These are phyloP conservation scores for Dunckerocampus dactyliophorus DNA, from an alignment of 2,113 vertebrate genomes.

Conservation along the genomic window DNA sequence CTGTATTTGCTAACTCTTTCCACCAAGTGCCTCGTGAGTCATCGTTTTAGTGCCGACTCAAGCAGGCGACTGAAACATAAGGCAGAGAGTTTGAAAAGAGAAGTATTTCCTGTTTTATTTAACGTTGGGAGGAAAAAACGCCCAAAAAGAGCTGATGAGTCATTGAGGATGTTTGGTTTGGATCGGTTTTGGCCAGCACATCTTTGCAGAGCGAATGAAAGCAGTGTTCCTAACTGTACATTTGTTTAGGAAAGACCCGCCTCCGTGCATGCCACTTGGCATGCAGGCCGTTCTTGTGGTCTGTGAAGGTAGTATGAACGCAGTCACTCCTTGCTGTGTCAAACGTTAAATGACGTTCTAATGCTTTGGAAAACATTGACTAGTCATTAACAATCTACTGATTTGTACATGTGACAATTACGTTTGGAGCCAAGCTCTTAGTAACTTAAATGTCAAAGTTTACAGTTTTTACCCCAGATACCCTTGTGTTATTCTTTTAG, in stretches of 20 bases:
- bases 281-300: constrained; percentile 1
- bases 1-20: constrained; percentile 14
- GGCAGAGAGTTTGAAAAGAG: neutral
- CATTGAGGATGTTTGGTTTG: constrained; percentile 14
- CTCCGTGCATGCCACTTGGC: neutral
- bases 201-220: neutral
- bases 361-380: neutral
- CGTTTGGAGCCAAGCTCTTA: too few species aligned
- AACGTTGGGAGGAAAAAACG: neutral
- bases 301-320: constrained; percentile 10
- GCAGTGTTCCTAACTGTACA: neutral
- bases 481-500: too few species aligned
- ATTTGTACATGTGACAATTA: too few species aligned
- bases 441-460: too few species aligned
- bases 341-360: neutral
- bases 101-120: neutral
- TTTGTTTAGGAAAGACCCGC: constrained; percentile 7
- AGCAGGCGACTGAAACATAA: constrained; percentile 7
- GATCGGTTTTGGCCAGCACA: neutral
- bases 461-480: too few species aligned
- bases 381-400: too few species aligned
- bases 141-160: constrained; percentile 3
- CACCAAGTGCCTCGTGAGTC: constrained; percentile 1
- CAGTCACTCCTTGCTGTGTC: neutral
- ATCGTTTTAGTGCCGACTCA: constrained; percentile 31